These are phyloP conservation scores for Andrena fulva DNA, from an alignment of 2,888 invertebrate genomes.

Conservation along the genomic window DNA sequence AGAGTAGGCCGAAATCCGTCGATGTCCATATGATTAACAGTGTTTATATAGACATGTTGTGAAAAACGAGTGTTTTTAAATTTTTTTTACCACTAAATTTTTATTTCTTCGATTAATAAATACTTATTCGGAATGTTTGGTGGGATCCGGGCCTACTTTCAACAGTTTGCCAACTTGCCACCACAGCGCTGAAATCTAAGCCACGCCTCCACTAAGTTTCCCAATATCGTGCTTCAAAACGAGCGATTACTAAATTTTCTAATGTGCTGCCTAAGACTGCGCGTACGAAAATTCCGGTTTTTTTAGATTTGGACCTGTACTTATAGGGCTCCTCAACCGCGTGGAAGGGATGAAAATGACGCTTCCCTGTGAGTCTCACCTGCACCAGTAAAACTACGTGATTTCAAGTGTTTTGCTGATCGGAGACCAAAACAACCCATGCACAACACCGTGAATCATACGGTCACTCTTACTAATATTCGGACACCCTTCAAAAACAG, in stretches of 20 bases:
- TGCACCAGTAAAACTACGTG: neutral
- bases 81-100: too few relatives aligned
- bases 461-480: neutral
- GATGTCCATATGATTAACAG: too few relatives aligned
- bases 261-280: neutral
- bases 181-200: too few relatives aligned
- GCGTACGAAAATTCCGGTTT: neutral
- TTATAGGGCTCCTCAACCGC: neutral
- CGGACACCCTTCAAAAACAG: too few relatives aligned
- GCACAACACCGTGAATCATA: slow-evolving; percentile 4
- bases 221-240: neutral
- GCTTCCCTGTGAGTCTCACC: neutral
- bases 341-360: neutral
- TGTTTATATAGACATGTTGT: too few relatives aligned
- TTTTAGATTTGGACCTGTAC: slow-evolving; percentile 3
- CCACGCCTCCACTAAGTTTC: too few relatives aligned
- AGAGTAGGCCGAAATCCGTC: too few relatives aligned
- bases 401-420: slow-evolving; percentile 2
- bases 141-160: too few relatives aligned
- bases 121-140: too few relatives aligned
- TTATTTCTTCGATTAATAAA: too few relatives aligned
- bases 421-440: neutral
- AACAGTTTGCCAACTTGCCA: too few relatives aligned
- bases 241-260: slow-evolving; percentile 3
- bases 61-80: too few relatives aligned